Conservation (phyloP, 2,113 vertebrate genomes). For the Chloropsis hardwickii region DNA sequence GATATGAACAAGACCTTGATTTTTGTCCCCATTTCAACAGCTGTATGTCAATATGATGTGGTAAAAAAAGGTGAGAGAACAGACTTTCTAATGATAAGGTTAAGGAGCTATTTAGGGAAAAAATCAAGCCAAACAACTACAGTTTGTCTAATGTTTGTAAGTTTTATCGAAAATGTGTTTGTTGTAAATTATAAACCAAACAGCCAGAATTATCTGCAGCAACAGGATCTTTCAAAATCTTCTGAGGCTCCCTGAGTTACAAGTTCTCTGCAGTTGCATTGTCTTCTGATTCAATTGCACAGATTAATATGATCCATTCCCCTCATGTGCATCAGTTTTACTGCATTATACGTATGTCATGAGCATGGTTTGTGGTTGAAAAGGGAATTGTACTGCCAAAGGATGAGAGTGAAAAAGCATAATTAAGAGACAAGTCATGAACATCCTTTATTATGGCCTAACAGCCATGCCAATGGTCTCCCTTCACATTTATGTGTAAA, state of each 20-base stretch:
- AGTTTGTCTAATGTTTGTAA: background rate
- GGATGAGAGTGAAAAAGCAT: background rate
- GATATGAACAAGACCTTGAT: background rate
- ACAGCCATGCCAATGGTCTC: background rate
- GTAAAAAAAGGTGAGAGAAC: background rate
- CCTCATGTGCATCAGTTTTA: background rate
- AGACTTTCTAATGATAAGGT: background rate
- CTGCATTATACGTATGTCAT: background rate
- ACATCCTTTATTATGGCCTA: background rate
- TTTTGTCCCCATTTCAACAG: background rate
- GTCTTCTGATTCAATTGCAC: background rate
- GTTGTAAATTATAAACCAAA: background rate
- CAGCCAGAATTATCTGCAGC: background rate
- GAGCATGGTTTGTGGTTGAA: background rate
- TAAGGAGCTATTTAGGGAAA: background rate
- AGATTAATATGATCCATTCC: background rate
- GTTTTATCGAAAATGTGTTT: background rate
- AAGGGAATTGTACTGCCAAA: background rate
- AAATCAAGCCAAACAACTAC: fast-evolving
- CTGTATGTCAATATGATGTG: background rate
- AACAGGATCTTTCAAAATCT: background rate
- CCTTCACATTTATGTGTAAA: background rate
- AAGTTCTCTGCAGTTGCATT: background rate
- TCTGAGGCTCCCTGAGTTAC: background rate
- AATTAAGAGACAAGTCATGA: background rate